Conservation (phyloP, 37 sponge, comb jelly and placozoan genomes). For the Beroe forskalii region DNA sequence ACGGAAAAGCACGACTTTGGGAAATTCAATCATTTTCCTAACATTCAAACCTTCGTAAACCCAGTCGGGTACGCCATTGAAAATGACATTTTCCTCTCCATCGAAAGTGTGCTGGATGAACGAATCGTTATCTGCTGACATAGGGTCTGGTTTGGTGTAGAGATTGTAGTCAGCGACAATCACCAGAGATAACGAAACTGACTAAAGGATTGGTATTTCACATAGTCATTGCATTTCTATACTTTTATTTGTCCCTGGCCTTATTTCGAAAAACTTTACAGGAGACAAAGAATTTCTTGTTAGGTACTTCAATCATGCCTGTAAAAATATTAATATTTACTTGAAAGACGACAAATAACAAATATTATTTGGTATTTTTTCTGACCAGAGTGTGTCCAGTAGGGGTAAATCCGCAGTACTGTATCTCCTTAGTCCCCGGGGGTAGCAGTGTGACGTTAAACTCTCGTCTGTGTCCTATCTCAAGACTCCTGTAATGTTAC, state of each 20-base stretch:
- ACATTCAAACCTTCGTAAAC: conserved; percentile 65
- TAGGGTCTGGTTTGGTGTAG: conserved; percentile 48
- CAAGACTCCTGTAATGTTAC: background rate
- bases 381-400: conserved; percentile 54
- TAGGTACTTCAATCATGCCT: no score
- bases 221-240: no score
- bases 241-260: no score
- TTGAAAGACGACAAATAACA: no score
- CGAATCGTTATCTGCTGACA: background rate
- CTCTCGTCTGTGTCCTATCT: background rate
- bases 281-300: no score
- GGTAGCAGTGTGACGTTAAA: background rate
- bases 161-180: conserved; percentile 27
- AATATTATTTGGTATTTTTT: no score
- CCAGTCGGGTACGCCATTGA: conserved; percentile 58
- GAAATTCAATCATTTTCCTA: no score
- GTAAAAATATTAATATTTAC: no score
- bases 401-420: conserved; percentile 5
- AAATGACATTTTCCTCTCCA: conserved; percentile 49
- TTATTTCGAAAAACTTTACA: no score
- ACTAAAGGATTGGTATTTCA: no score
- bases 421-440: background rate
- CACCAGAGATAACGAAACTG: background rate
- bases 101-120: conserved; percentile 8
- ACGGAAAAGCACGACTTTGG: no score